A percentile compares a stretch with the other conserved stretches of the same genome.
phyloP scores from a whole-genome alignment of 2,797 vertebrate species.

The Neomorphus geoffroyi region DNA sequence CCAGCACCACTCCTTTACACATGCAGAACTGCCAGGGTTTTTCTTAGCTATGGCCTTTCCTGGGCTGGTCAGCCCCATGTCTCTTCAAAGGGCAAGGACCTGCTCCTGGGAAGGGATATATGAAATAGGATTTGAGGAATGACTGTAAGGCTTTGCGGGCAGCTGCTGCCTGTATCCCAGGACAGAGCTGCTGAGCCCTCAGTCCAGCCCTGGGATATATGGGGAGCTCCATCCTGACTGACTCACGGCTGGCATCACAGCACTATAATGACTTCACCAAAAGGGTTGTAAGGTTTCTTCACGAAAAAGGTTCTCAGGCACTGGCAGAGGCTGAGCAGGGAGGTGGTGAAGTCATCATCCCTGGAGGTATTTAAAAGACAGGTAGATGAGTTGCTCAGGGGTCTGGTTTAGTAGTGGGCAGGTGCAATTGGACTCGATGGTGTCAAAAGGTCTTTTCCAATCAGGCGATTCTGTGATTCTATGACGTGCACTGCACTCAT shows the following conservation, averaged over 20 bases:
- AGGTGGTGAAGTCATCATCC: too few relatives aligned
- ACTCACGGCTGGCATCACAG: not conserved
- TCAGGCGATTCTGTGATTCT: too few relatives aligned
- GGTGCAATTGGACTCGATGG: too few relatives aligned
- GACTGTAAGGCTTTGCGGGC: too few relatives aligned
- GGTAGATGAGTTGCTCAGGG: too few relatives aligned
- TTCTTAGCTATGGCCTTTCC: not conserved
- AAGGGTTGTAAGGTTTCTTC: too few relatives aligned
- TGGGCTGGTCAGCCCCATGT: rapidly evolving
- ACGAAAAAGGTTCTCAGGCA: too few relatives aligned
- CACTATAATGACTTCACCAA: too few relatives aligned
- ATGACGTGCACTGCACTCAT: rapidly evolving
- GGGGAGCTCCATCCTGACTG: not conserved
- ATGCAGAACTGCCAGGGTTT: rapidly evolving
- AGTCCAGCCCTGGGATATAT: rapidly evolving
- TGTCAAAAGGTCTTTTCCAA: too few relatives aligned
- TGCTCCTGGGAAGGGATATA: rapidly evolving
- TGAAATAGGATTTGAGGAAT: not conserved
- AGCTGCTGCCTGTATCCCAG: not conserved
- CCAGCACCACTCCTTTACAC: not conserved
- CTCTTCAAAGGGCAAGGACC: rapidly evolving
- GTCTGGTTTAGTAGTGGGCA: too few relatives aligned
- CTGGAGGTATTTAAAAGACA: too few relatives aligned
- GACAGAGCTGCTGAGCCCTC: not conserved
- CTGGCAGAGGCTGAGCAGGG: too few relatives aligned